Percentiles rank a stretch among this genome's conserved stretches.
phyloP scores from a whole-genome alignment of 2,888 invertebrate genomes.

The Dynastes hyllus region DNA sequence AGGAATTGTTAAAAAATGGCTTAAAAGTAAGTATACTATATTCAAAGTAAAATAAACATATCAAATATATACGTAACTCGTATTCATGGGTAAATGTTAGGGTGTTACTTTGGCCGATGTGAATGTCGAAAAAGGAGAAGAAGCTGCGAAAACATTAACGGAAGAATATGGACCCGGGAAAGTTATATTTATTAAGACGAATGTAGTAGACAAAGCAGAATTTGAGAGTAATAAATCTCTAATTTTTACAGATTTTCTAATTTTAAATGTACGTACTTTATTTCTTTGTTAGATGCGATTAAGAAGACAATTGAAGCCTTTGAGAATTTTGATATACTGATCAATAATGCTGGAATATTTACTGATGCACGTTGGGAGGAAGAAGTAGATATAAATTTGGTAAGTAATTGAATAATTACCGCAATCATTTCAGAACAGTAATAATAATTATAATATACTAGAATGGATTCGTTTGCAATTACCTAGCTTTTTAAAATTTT shows the following conservation, averaged over 20 bases:
- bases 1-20: slow-evolving; percentile 44
- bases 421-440: no score
- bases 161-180: slow-evolving; percentile 45
- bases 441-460: no score
- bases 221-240: slow-evolving; percentile 50
- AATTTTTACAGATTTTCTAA: neutral
- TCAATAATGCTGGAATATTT: slow-evolving; percentile 50
- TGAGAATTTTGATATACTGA: slow-evolving; percentile 45
- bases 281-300: slow-evolving; percentile 41
- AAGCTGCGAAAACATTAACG: slow-evolving; percentile 30
- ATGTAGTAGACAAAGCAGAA: slow-evolving; percentile 52
- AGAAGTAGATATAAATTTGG: slow-evolving; percentile 48
- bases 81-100: slow-evolving; percentile 15
- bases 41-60: neutral
- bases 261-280: neutral
- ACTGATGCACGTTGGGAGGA: slow-evolving; percentile 44
- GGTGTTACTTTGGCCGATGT: slow-evolving; percentile 51
- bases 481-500: no score
- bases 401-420: slow-evolving; percentile 7
- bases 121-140: slow-evolving; percentile 45
- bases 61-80: neutral
- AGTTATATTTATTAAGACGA: slow-evolving; percentile 47
- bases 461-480: no score
- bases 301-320: slow-evolving; percentile 45
- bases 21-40: slow-evolving; percentile 23